phyloP scores from a whole-genome alignment of 2,888 invertebrate species.

The Yponomeuta plumbellus region DNA sequence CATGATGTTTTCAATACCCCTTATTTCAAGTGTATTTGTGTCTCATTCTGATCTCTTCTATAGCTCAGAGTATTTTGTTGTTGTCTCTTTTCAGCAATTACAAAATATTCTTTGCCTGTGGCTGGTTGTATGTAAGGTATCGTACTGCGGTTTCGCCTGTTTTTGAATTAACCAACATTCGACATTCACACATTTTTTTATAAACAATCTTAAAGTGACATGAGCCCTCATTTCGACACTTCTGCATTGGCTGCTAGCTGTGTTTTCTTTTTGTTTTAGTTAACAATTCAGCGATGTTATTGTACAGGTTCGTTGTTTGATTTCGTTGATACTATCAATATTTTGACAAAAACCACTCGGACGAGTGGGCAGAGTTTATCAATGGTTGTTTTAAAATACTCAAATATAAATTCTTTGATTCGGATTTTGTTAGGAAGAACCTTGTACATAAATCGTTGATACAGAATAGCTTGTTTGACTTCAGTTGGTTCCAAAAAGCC shows the following conservation, averaged over 20 bases:
- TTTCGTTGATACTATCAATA: too few relatives aligned
- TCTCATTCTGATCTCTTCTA: constrained; percentile 17
- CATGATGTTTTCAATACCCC: not conserved
- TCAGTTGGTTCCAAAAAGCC: not conserved
- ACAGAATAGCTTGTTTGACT: not conserved
- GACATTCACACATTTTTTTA: constrained; percentile 37
- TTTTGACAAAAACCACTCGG: too few relatives aligned
- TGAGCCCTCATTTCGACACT: constrained; percentile 43
- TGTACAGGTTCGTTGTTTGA: constrained; percentile 7
- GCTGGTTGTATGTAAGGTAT: constrained; percentile 91
- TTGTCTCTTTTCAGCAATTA: constrained; percentile 83
- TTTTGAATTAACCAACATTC: constrained; percentile 2
- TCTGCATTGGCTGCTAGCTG: constrained; percentile 36
- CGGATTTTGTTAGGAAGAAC: not conserved
- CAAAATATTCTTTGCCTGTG: constrained; percentile 91
- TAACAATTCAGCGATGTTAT: not conserved
- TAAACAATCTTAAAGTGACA: constrained; percentile 58
- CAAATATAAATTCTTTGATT: not conserved
- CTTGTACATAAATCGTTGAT: not conserved
- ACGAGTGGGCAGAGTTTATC: too few relatives aligned
- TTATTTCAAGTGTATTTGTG: not conserved
- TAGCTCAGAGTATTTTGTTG: constrained; percentile 74
- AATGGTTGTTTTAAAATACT: too few relatives aligned
- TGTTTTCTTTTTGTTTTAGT: constrained; percentile 15
- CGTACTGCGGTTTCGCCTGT: constrained; percentile 66